Evolutionary conservation across 2,113 vertebrate genomes (phyloP).

Genomic region (Numenius arquata): DNA sequence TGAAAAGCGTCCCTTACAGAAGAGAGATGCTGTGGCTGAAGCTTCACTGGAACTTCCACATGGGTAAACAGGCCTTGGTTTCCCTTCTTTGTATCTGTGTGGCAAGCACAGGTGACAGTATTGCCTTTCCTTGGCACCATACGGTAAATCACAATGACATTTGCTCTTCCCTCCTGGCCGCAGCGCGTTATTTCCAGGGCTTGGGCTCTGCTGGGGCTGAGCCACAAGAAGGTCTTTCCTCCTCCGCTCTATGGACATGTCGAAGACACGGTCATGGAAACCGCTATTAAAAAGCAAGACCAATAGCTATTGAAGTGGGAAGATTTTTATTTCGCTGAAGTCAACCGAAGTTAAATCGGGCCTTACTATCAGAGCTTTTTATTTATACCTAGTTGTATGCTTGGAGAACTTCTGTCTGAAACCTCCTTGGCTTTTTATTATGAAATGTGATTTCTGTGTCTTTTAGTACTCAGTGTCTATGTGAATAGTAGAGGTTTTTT

Average conservation of each 20-base stretch:
- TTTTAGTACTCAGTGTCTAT: not conserved
- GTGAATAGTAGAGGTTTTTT: not conserved
- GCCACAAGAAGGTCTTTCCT: not conserved
- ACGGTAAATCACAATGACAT: accelerated
- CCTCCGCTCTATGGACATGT: accelerated
- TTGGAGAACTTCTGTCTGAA: not conserved
- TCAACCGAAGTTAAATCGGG: not conserved
- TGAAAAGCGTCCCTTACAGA: not conserved
- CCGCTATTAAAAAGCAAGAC: not conserved
- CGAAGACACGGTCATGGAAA: not conserved
- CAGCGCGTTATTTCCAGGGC: not conserved
- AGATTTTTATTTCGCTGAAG: not conserved
- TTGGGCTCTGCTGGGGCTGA: not conserved
- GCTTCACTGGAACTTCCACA: not conserved
- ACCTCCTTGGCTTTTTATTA: not conserved
- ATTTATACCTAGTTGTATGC: not conserved
- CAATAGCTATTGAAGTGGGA: not conserved
- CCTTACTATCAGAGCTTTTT: not conserved
- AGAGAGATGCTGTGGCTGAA: not conserved
- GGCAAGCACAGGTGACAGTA: not conserved
- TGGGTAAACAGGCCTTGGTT: not conserved
- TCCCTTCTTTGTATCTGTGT: accelerated
- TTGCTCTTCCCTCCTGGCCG: not conserved
- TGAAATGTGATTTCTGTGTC: not conserved
- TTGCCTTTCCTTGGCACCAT: not conserved